phyloP scores from a whole-genome alignment of 2,797 vertebrate genomes.

The Chelmon rostratus region DNA sequence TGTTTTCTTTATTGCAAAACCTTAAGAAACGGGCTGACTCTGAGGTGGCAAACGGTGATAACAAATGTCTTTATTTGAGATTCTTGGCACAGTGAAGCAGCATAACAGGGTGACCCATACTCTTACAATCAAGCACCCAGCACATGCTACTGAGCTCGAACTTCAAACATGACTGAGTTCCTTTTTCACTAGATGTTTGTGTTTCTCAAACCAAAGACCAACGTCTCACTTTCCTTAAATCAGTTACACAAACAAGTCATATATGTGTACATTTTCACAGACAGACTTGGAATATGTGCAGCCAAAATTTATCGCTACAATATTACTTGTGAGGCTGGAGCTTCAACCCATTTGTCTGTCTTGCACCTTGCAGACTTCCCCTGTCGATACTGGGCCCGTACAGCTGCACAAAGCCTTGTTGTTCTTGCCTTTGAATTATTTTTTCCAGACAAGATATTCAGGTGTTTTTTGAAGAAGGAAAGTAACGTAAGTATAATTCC shows the following conservation, averaged over 20 bases:
- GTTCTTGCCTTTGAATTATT: neutral
- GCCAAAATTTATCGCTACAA: slow-evolving; percentile 18
- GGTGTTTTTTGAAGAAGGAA: slow-evolving; percentile 29
- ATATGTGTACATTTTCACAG: slow-evolving; percentile 28
- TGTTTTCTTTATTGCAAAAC: neutral
- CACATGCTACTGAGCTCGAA: slow-evolving; percentile 49
- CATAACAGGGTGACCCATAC: slow-evolving; percentile 33
- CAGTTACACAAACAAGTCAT: slow-evolving; percentile 36
- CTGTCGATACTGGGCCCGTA: neutral
- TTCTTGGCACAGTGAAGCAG: slow-evolving; percentile 57
- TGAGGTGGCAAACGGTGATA: slow-evolving; percentile 26
- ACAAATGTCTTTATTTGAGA: slow-evolving; percentile 75
- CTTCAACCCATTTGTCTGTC: slow-evolving; percentile 11
- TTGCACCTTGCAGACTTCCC: neutral
- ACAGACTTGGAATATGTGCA: slow-evolving; percentile 55
- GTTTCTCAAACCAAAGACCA: slow-evolving; percentile 48
- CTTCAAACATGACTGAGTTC: slow-evolving; percentile 61
- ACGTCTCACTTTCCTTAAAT: slow-evolving; percentile 50
- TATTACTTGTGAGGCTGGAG: neutral
- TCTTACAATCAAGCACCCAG: slow-evolving; percentile 50
- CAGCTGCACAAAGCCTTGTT: slow-evolving; percentile 1
- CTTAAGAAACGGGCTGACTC: slow-evolving; percentile 10
- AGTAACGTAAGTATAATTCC: slow-evolving; percentile 36
- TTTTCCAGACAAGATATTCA: slow-evolving; percentile 16
- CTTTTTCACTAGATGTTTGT: slow-evolving; percentile 32